These are phyloP conservation scores for Cassiopea andromeda DNA, from an alignment of 30 jellyfish, hydroid and myxozoan species.

Conservation along the genomic window DNA sequence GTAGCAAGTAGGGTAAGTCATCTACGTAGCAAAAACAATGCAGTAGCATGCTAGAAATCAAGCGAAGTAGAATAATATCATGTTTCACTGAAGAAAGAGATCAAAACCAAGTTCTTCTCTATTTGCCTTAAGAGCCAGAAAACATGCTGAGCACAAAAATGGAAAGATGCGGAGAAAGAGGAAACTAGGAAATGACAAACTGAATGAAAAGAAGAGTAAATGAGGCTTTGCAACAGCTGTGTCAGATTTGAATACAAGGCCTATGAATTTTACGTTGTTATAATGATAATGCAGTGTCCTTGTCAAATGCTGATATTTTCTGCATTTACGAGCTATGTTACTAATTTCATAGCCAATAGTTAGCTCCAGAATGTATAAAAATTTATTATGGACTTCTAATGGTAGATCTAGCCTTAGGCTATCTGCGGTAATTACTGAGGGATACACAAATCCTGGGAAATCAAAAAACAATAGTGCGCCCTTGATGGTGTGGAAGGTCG, in stretches of 20 bases:
- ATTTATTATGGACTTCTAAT: neutral
- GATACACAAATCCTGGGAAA: slow-evolving; percentile 1
- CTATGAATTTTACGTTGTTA: neutral
- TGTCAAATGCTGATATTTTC: neutral
- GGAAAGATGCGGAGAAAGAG: too few relatives aligned
- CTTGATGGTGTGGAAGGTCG: neutral
- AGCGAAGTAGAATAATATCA: too few relatives aligned
- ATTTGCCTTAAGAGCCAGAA: too few relatives aligned
- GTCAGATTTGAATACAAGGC: neutral
- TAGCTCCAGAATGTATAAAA: neutral
- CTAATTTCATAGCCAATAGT: neutral
- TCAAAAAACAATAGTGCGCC: neutral
- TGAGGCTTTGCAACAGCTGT: too few relatives aligned
- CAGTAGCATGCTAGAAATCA: too few relatives aligned
- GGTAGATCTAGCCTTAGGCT: neutral
- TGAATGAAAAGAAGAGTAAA: too few relatives aligned
- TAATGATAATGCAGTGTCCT: slow-evolving; percentile 2
- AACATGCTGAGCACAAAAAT: too few relatives aligned
- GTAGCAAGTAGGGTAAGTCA: too few relatives aligned
- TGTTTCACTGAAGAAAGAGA: too few relatives aligned
- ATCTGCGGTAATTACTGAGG: neutral
- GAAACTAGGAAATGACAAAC: too few relatives aligned
- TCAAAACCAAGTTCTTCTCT: too few relatives aligned
- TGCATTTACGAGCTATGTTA: neutral
- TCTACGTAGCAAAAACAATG: too few relatives aligned